Conservation (phyloP, 2,113 vertebrate genomes). For the Anarhynchus alexandrinus region DNA sequence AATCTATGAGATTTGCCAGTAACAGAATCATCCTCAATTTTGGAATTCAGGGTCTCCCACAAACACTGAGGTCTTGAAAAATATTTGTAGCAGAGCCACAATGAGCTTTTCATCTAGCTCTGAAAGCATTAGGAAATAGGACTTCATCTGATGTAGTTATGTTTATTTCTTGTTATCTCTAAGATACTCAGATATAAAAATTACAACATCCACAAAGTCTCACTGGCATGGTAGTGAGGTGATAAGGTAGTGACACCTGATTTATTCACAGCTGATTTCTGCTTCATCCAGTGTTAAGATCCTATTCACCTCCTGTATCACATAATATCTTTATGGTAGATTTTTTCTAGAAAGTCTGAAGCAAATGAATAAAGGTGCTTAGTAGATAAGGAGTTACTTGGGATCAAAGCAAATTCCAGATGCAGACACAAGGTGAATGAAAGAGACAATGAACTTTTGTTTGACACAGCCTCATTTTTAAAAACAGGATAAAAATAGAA, state of each 20-base stretch:
- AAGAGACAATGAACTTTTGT: background rate
- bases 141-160: background rate
- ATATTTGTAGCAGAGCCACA: background rate
- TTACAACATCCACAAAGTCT: background rate
- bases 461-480: background rate
- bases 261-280: background rate
- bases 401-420: background rate
- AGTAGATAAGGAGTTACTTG: background rate
- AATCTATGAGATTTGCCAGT: background rate
- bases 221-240: background rate
- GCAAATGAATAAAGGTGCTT: background rate
- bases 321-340: background rate
- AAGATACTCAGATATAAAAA: background rate
- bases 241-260: background rate
- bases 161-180: background rate
- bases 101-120: background rate
- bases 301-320: background rate
- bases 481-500: background rate
- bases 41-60: background rate
- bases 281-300: background rate
- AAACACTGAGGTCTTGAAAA: background rate
- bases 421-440: background rate
- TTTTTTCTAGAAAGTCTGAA: background rate
- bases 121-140: background rate
- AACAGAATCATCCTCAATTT: background rate